These are phyloP conservation scores for Petrocephalus microphthalmus DNA, from an alignment of 2,113 vertebrate species.

Conservation along the genomic window DNA sequence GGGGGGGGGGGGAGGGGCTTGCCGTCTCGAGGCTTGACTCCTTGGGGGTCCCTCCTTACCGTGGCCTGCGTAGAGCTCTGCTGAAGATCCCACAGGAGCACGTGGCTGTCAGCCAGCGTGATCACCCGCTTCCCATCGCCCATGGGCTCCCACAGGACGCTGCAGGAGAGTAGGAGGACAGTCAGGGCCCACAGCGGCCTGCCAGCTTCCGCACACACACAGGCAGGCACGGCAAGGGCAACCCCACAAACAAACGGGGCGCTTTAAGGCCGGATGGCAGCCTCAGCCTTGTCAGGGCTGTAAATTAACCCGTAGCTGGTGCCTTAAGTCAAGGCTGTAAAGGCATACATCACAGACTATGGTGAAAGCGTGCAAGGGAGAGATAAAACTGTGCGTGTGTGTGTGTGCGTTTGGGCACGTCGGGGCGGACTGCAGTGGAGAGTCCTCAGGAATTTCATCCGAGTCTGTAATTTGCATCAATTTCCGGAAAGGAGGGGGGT, in stretches of 20 bases:
- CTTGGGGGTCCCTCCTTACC: slow-evolving; percentile 59
- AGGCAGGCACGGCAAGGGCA: slow-evolving; percentile 9
- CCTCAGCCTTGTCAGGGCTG: not conserved
- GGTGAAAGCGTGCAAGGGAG: not conserved
- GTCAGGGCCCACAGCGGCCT: slow-evolving; percentile 7
- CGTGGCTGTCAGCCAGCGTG: slow-evolving; percentile 86
- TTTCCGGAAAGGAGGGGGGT: slow-evolving; percentile 26
- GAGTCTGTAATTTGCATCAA: slow-evolving; percentile 45
- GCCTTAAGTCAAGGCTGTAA: slow-evolving; percentile 5
- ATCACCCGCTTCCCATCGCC: slow-evolving; percentile 85
- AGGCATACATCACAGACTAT: slow-evolving; percentile 3
- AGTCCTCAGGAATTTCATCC: slow-evolving; percentile 40
- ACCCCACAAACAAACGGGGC: slow-evolving; percentile 16
- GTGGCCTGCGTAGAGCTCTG: slow-evolving; percentile 78
- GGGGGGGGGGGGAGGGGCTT: no score
- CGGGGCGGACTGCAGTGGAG: slow-evolving; percentile 12
- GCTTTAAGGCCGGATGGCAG: not conserved
- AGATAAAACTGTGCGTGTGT: slow-evolving; percentile 17
- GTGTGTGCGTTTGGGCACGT: not conserved
- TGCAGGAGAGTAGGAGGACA: slow-evolving; percentile 44
- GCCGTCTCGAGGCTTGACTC: no score
- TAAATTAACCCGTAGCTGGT: not conserved
- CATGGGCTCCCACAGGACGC: slow-evolving; percentile 91
- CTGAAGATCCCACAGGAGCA: slow-evolving; percentile 91
- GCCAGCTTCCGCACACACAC: not conserved